Conservation (phyloP, 2,797 vertebrate species). For the Phylloscopus collybita region DNA sequence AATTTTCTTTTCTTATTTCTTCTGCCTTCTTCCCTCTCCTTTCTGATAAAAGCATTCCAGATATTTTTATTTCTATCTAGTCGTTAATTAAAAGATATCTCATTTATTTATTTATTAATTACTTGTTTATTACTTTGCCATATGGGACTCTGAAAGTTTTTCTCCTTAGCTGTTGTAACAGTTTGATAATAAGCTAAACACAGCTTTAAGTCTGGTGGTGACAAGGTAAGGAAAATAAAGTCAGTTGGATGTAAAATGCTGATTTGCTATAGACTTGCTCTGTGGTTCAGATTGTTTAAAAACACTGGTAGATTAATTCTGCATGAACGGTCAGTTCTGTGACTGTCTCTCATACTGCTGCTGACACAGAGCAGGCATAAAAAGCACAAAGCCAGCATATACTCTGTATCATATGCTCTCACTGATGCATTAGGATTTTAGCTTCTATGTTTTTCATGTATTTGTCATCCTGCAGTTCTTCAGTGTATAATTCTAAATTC, state of each 20-base stretch:
- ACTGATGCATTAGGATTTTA: not conserved
- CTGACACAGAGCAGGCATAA: not conserved
- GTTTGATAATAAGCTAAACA: not conserved
- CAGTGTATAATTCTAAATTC: not conserved
- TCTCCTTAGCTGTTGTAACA: not conserved
- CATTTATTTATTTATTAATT: not conserved
- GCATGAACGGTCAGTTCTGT: not conserved
- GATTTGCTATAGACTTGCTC: not conserved
- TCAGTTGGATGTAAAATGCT: not conserved
- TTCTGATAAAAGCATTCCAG: not conserved
- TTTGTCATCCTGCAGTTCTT: not conserved
- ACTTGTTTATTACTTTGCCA: not conserved
- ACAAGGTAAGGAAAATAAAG: not conserved
- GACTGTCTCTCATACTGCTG: not conserved
- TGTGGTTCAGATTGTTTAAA: not conserved
- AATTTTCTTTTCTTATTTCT: not conserved
- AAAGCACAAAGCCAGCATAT: not conserved
- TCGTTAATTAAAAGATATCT: not conserved
- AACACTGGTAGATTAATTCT: not conserved
- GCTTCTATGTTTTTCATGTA: not conserved
- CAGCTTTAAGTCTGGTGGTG: not conserved
- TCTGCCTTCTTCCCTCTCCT: accelerated
- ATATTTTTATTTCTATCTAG: not conserved
- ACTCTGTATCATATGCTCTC: not conserved
- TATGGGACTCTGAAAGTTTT: not conserved